A percentile compares a stretch with the other conserved stretches of the same genome.
Conservation (phyloP, 1,140 invertebrate genomes). For the Diorhabda carinulata region DNA sequence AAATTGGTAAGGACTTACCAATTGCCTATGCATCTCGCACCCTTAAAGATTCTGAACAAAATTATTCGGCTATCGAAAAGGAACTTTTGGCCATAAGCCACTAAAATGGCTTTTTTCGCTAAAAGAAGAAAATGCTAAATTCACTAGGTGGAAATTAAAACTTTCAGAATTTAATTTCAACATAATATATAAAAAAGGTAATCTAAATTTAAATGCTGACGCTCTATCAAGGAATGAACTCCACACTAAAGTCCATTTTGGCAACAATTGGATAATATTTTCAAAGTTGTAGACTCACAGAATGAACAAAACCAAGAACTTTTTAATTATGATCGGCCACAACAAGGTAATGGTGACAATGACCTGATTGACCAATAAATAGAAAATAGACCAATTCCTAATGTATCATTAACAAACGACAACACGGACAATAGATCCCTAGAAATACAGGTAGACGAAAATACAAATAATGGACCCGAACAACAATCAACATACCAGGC, state of each 20-base stretch:
- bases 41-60: too few relatives aligned
- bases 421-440: not conserved
- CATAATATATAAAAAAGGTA: constrained; percentile 18
- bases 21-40: too few relatives aligned
- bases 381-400: too few relatives aligned
- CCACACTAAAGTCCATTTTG: not conserved
- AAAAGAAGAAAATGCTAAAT: constrained; percentile 3
- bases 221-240: constrained; percentile 1
- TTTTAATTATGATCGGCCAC: too few relatives aligned
- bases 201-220: constrained; percentile 4
- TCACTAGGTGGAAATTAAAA: constrained; percentile 3
- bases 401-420: not conserved
- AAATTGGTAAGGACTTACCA: too few relatives aligned
- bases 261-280: not conserved
- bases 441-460: not conserved
- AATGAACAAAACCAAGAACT: too few relatives aligned
- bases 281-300: not conserved
- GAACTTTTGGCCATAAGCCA: not conserved
- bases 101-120: constrained; percentile 7
- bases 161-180: constrained; percentile 10
- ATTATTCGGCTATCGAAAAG: too few relatives aligned
- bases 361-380: too few relatives aligned
- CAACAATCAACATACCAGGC: not conserved
- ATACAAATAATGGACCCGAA: not conserved
- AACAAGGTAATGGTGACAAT: too few relatives aligned